A percentile compares a stretch with the other conserved stretches of the same genome.
These are phyloP conservation scores for Habropoda laboriosa DNA, from an alignment of 1,140 invertebrate genomes.

Conservation along the genomic window DNA sequence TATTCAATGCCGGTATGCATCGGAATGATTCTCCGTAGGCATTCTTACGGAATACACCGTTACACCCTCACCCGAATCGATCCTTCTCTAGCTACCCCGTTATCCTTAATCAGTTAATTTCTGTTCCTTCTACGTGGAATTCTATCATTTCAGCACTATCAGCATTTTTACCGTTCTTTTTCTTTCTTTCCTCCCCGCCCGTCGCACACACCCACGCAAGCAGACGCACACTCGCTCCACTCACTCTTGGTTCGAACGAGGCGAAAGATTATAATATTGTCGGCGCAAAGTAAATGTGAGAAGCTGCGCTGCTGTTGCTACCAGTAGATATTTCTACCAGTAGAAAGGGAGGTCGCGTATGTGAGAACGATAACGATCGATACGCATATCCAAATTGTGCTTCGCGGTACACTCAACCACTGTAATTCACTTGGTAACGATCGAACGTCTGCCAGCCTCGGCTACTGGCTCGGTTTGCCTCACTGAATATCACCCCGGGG, in stretches of 20 bases:
- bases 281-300: neutral
- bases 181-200: too few relatives aligned
- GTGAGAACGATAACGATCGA: slow-evolving; percentile 1
- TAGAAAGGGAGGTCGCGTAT: neutral
- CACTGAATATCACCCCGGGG: slow-evolving; percentile 67
- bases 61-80: neutral
- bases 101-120: neutral
- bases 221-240: too few relatives aligned
- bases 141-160: neutral
- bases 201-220: too few relatives aligned
- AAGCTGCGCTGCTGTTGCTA: neutral
- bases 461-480: slow-evolving; percentile 51
- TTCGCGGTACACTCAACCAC: slow-evolving; percentile 27
- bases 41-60: neutral
- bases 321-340: too few relatives aligned
- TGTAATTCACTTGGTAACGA: slow-evolving; percentile 73
- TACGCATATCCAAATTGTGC: slow-evolving; percentile 21
- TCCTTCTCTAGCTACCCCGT: neutral
- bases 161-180: neutral
- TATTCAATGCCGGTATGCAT: slow-evolving; percentile 17
- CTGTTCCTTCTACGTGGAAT: neutral
- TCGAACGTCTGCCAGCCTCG: slow-evolving; percentile 64
- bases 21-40: neutral
- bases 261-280: neutral
- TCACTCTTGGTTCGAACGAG: too few relatives aligned